A percentile compares a stretch with the other conserved stretches of the same genome.
phyloP scores from a whole-genome alignment of 2,888 invertebrate genomes.

The Drosophila kokeensis region DNA sequence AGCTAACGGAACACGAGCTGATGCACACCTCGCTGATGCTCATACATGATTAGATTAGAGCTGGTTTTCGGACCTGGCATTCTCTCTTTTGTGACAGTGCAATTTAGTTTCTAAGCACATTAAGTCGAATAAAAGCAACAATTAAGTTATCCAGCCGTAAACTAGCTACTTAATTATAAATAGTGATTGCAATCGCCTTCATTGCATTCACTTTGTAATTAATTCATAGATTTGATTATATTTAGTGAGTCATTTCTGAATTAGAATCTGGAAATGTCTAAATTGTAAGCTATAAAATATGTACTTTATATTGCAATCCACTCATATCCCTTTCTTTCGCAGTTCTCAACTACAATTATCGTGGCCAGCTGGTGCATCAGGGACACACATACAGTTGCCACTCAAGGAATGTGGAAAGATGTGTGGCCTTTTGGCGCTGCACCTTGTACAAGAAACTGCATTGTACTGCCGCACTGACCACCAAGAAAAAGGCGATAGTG shows the following conservation, averaged over 20 bases:
- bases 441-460: slow-evolving; percentile 71
- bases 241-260: not conserved
- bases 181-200: not conserved
- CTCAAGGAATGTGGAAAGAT: slow-evolving; percentile 67
- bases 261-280: not conserved
- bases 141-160: slow-evolving; percentile 13
- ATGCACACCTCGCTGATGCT: slow-evolving; percentile 75
- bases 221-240: not conserved
- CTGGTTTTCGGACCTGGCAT: not conserved
- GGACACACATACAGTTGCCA: slow-evolving; percentile 77
- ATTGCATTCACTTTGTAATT: not conserved
- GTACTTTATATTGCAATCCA: not conserved
- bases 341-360: slow-evolving; percentile 81
- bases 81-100: slow-evolving; percentile 50
- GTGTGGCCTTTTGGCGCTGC: slow-evolving; percentile 83
- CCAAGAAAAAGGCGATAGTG: slow-evolving; percentile 75
- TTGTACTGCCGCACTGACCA: slow-evolving; percentile 80
- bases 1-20: slow-evolving; percentile 70
- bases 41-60: slow-evolving; percentile 70
- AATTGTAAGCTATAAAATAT: slow-evolving; percentile 18
- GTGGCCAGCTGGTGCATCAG: slow-evolving; percentile 82
- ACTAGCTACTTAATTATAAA: slow-evolving; percentile 2
- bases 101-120: slow-evolving; percentile 59
- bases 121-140: slow-evolving; percentile 46
- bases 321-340: slow-evolving; percentile 1